Percentiles rank a stretch among this genome's conserved stretches.
These are phyloP conservation scores for Poecilia velifera DNA, from an alignment of 2,797 vertebrate species.

Conservation along the genomic window DNA sequence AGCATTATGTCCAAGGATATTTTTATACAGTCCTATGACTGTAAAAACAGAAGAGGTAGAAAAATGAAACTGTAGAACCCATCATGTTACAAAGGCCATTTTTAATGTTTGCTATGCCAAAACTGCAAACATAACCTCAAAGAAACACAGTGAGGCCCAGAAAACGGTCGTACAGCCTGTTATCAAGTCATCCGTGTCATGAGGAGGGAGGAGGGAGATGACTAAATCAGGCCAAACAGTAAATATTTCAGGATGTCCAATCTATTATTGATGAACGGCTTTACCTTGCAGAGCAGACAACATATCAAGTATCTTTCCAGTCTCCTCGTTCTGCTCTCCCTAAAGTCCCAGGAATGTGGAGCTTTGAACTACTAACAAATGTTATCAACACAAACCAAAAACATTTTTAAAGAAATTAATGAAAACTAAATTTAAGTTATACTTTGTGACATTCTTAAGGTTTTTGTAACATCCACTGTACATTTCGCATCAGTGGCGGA, in stretches of 20 bases:
- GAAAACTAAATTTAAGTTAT: background rate
- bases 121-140: constrained; percentile 27
- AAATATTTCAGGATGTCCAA: constrained; percentile 85
- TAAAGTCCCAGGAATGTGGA: constrained; percentile 45
- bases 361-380: constrained; percentile 8
- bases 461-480: background rate
- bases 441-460: background rate
- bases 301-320: constrained; percentile 81
- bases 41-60: constrained; percentile 14
- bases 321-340: constrained; percentile 46
- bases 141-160: constrained; percentile 13
- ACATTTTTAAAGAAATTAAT: background rate
- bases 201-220: constrained; percentile 52
- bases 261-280: constrained; percentile 82
- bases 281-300: constrained; percentile 73
- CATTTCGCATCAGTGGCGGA: background rate
- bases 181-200: constrained; percentile 65
- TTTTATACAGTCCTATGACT: constrained; percentile 10
- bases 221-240: constrained; percentile 83
- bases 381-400: background rate
- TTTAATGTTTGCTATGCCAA: background rate
- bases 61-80: constrained; percentile 8
- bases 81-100: background rate
- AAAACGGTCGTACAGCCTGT: constrained; percentile 40
- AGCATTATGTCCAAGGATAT: constrained; percentile 19